Percentiles rank a stretch among this genome's conserved stretches.
Conservation (phyloP, 2,113 vertebrate species). For the Nesogale talazaci region DNA sequence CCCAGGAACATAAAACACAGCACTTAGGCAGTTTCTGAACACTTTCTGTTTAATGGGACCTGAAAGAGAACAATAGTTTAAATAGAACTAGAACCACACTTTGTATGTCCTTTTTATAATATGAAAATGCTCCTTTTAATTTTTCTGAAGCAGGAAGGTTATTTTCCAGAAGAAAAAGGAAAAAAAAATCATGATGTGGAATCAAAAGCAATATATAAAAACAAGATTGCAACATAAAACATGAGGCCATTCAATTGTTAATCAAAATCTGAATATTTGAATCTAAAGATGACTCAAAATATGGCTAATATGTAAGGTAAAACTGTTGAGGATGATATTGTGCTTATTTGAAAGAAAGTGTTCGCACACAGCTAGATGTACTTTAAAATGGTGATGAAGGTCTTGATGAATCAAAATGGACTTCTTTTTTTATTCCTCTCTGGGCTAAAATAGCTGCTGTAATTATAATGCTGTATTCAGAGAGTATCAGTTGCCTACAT, state of each 20-base stretch:
- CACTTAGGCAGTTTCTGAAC: background rate
- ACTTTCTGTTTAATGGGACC: background rate
- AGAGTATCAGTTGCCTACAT: conserved; percentile 38
- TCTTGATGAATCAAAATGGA: background rate
- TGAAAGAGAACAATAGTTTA: background rate
- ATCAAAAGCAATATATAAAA: background rate
- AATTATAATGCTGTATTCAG: background rate
- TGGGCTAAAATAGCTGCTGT: background rate
- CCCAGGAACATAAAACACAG: background rate
- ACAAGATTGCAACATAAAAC: conserved; percentile 24
- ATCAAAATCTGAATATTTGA: conserved; percentile 17
- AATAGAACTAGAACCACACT: background rate
- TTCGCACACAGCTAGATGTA: background rate
- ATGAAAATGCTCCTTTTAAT: background rate
- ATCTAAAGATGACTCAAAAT: background rate
- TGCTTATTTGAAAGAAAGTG: conserved; percentile 63
- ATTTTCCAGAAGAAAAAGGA: background rate
- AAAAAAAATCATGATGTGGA: background rate
- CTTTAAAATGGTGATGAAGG: background rate
- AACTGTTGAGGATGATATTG: background rate
- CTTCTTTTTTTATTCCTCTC: background rate
- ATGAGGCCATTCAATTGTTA: background rate
- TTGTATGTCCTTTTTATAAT: background rate
- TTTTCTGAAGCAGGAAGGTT: background rate
- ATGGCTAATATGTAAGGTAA: background rate